phyloP scores from a whole-genome alignment of 2,113 vertebrate species.

The Vidua chalybeata region DNA sequence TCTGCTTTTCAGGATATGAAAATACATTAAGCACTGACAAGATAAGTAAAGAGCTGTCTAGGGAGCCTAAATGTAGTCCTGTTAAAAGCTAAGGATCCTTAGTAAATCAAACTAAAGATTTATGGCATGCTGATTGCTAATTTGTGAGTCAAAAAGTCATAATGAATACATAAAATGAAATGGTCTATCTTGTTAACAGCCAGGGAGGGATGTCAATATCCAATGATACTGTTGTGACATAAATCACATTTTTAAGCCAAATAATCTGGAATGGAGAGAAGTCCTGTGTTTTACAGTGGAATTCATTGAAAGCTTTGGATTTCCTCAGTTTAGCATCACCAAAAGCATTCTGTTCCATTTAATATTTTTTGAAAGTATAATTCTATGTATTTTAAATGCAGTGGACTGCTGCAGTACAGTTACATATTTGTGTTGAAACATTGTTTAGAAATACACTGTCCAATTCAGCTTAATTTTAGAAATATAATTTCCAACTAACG shows the following conservation, averaged over 20 bases:
- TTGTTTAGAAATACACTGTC: not conserved
- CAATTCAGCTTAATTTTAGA: not conserved
- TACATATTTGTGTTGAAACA: not conserved
- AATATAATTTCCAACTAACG: not conserved
- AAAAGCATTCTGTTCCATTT: not conserved
- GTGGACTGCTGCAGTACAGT: not conserved
- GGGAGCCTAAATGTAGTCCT: not conserved
- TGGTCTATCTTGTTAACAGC: not conserved
- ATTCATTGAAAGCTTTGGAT: not conserved
- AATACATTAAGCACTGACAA: not conserved
- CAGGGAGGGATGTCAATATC: not conserved
- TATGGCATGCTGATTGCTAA: not conserved
- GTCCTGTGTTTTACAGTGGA: not conserved
- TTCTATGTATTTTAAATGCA: not conserved
- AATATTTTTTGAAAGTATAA: not conserved
- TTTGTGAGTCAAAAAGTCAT: not conserved
- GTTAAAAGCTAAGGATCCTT: not conserved
- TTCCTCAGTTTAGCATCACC: not conserved
- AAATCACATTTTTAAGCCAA: not conserved
- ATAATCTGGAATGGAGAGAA: not conserved
- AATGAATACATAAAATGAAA: not conserved
- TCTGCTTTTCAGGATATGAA: not conserved
- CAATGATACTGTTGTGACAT: not conserved
- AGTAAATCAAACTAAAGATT: not conserved
- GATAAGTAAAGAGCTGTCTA: not conserved